Percentiles rank a stretch among this genome's conserved stretches.
Evolutionary conservation across 2,797 vertebrate genomes (phyloP).

Genomic region (Acipenser ruthenus): DNA sequence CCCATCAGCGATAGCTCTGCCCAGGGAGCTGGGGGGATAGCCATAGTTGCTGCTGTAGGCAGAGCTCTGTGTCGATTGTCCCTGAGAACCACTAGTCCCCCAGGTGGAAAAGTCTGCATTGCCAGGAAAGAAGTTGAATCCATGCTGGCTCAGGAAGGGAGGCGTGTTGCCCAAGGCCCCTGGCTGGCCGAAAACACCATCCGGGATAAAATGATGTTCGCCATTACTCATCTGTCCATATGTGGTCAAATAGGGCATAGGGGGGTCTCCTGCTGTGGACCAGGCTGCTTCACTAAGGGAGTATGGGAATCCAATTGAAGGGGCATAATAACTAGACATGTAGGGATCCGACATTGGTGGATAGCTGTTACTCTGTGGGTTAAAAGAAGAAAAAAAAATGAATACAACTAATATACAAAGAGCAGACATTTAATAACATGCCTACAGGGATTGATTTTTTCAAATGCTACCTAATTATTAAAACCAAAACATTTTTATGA

Average conservation of each 20-base stretch:
- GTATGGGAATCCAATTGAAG: constrained; percentile 98
- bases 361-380: constrained; percentile 92
- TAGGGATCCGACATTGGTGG: constrained; percentile 99
- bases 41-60: constrained; percentile 97
- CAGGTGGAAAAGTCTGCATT: constrained; percentile 99
- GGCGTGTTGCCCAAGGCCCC: constrained; percentile 95
- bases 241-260: constrained; percentile 95
- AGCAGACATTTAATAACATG: constrained; percentile 24
- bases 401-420: not conserved
- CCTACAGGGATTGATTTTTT: no score
- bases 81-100: constrained; percentile 98
- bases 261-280: constrained; percentile 96
- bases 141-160: constrained; percentile 95
- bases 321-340: constrained; percentile 99
- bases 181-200: constrained; percentile 94
- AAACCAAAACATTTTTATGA: no score
- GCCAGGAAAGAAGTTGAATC: constrained; percentile 99
- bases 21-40: constrained; percentile 94
- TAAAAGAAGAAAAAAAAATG: constrained; percentile 10
- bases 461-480: no score
- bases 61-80: constrained; percentile 98
- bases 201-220: constrained; percentile 96
- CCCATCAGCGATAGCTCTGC: constrained; percentile 93
- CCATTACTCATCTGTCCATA: constrained; percentile 99
- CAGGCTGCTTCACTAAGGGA: constrained; percentile 96